Base-by-base conservation (phyloP, 2,888 invertebrate genomes). In the Adela reaumurella region DNA sequence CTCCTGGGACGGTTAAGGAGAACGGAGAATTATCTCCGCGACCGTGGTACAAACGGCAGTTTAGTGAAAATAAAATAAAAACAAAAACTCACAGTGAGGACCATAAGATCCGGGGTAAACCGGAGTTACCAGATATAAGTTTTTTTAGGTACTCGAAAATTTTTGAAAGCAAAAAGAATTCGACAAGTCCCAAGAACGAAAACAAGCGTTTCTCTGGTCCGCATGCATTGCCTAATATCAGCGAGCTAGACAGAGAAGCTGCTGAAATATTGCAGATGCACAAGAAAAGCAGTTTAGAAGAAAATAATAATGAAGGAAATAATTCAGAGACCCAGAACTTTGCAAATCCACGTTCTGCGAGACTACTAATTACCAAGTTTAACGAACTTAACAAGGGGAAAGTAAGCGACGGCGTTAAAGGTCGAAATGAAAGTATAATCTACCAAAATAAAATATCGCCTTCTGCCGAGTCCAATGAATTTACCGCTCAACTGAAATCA, bases 231-330 rank as follows among this genome's bases (percentile, higher is more conserved):
- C 87, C 88, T 0, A 90, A 86, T 62, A 90, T 90, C 55, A 90
- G 90, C 60, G 90, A 90, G 64, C 67, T 91, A 53, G 91, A 92
- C 62, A 83, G 87, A 56, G 89, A 92, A 66, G 90, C 90, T 0
- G 83, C 86, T 1, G 87, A 87, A 65, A 88, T 92, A 55, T 83
- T 90, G 44, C 83, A 84, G 62, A 81, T 78, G 47, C 62, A 61
- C 48, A 68, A 72, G 60, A 58, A 67, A 49, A 68, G 68, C 57
- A 55, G 56, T 41, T 49, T 59, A 1, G 62, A 66, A 43, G 62
- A 64, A 19, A 65, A 65, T 28, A 67, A 52, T 41, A 55, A 57
- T 29, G 17, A 45, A 18, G 49, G 46, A 43, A 46, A 10, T 19
- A 8, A 17, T 8, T 14, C 16, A 10, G 35, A 8, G 8, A 14